phyloP scores from a whole-genome alignment of 2,888 invertebrate species.

The Amblyteles armatorius region DNA sequence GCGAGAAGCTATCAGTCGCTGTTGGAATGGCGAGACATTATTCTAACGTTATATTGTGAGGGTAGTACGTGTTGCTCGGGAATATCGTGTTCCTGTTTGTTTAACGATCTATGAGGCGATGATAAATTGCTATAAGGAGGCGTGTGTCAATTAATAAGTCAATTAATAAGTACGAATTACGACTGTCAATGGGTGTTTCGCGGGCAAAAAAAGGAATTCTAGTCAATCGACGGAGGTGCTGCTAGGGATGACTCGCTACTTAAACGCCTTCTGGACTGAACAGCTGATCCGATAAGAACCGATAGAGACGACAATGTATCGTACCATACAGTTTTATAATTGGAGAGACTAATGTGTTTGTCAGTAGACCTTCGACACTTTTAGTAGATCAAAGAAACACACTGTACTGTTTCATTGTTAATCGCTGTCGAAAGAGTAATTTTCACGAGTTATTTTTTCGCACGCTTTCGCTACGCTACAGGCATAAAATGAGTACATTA shows the following conservation, averaged over 20 bases:
- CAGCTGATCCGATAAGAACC: neutral
- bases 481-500: no score
- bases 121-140: neutral
- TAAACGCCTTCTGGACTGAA: neutral
- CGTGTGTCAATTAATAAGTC: no score
- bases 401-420: no score
- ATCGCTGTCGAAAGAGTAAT: no score
- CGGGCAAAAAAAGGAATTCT: neutral
- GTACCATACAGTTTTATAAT: no score
- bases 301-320: neutral
- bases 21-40: constrained; percentile 33
- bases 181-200: neutral
- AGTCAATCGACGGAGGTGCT: neutral
- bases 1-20: constrained; percentile 49
- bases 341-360: no score
- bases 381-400: no score
- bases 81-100: constrained; percentile 7
- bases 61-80: constrained; percentile 14
- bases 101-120: neutral
- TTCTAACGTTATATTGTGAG: neutral
- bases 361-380: no score
- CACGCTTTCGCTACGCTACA: no score
- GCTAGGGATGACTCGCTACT: neutral
- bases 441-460: no score
- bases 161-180: neutral